Evolutionary conservation across 2,113 vertebrate genomes (phyloP).

Genomic region (Lepisosteus oculatus): DNA sequence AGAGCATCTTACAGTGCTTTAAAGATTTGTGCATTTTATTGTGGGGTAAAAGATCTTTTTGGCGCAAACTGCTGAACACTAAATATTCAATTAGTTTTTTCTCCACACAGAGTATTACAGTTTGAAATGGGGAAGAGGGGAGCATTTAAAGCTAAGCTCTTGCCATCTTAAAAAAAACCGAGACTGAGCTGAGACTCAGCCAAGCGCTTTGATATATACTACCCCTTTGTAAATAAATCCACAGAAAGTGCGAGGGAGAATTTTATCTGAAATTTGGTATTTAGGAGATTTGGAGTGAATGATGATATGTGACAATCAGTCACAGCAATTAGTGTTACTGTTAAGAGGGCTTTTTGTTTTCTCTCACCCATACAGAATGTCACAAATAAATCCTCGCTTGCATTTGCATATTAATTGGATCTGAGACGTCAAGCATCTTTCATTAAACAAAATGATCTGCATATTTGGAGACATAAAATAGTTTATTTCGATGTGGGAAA

Average conservation of each 20-base stretch:
- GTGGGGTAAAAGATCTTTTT: conserved; percentile 1
- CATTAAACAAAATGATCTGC: conserved; percentile 99
- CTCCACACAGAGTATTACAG: background rate
- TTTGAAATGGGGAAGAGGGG: background rate
- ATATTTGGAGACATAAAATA: conserved; percentile 99
- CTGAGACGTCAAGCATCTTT: conserved; percentile 99
- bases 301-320: conserved; percentile 99
- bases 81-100: conserved; percentile 11
- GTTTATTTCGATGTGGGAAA: conserved; percentile 99
- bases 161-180: conserved; percentile 34
- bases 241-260: conserved; percentile 41
- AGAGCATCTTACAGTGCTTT: background rate
- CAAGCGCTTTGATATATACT: conserved; percentile 39
- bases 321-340: conserved; percentile 99
- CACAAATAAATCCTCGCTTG: conserved; percentile 99
- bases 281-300: conserved; percentile 97
- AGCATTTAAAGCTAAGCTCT: conserved; percentile 28
- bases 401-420: conserved; percentile 99
- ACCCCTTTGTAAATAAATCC: conserved; percentile 51
- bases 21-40: background rate
- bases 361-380: conserved; percentile 99
- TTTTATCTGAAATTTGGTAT: conserved; percentile 78
- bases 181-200: conserved; percentile 21
- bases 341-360: conserved; percentile 99
- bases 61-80: conserved; percentile 2